Percentiles rank a stretch among this genome's conserved stretches.
phyloP scores from a whole-genome alignment of 2,113 vertebrate species.

The Pygoscelis adeliae region DNA sequence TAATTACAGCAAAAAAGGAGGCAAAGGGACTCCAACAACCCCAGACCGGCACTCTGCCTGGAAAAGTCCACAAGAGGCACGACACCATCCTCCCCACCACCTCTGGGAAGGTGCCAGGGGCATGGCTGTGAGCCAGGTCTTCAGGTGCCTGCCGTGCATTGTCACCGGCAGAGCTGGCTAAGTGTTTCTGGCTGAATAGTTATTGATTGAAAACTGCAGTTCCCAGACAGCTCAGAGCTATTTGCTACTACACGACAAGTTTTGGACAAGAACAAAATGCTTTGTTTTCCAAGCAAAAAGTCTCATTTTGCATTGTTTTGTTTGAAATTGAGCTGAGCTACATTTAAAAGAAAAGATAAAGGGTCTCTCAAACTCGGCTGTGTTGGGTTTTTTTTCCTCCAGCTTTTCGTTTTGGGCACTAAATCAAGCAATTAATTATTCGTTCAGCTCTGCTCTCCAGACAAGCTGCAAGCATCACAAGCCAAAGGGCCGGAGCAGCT shows the following conservation, averaged over 20 bases:
- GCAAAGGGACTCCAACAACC: not conserved
- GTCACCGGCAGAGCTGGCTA: not conserved
- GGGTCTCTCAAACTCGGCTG: not conserved
- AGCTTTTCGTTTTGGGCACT: constrained; percentile 21
- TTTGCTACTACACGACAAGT: not conserved
- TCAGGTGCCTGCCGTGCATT: not conserved
- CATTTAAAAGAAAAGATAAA: constrained; percentile 4
- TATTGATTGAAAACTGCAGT: constrained; percentile 38
- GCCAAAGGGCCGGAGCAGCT: not conserved
- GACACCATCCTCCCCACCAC: not conserved
- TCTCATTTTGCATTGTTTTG: not conserved
- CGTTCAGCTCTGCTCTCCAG: constrained; percentile 16
- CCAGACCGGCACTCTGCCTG: not conserved
- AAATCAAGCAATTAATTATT: constrained; percentile 44
- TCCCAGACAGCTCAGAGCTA: not conserved
- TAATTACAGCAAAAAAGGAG: not conserved
- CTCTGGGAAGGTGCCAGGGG: not conserved
- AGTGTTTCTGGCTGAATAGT: not conserved
- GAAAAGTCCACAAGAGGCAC: not conserved
- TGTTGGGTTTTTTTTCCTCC: not conserved
- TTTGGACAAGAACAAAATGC: not conserved
- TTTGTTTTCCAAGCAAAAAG: constrained; percentile 16
- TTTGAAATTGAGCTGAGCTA: not conserved
- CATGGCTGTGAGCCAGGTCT: not conserved
- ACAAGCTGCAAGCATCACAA: not conserved